Conservation (phyloP, 2,888 invertebrate genomes). For the Lomographa bimaculata region DNA sequence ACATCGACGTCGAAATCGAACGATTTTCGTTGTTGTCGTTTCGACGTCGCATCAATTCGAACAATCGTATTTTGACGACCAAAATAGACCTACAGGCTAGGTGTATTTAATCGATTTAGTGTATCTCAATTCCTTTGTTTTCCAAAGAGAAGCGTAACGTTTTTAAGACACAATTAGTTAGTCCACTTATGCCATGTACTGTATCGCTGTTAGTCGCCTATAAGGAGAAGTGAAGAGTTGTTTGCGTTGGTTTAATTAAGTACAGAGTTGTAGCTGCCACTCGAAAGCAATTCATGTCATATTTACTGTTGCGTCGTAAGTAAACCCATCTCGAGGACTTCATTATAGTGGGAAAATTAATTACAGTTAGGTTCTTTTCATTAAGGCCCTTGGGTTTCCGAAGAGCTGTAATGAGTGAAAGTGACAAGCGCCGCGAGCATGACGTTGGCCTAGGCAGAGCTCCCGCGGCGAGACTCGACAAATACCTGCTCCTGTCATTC, state of each 20-base stretch:
- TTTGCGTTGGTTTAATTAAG: constrained; percentile 49
- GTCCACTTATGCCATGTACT: constrained; percentile 10
- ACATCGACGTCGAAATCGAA: no score
- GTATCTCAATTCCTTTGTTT: no score
- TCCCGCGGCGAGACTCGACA: constrained; percentile 30
- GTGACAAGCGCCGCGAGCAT: constrained; percentile 41
- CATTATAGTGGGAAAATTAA: constrained; percentile 27
- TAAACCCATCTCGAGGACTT: constrained; percentile 27
- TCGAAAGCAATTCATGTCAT: constrained; percentile 28
- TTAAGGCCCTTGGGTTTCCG: constrained; percentile 33
- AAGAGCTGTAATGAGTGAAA: constrained; percentile 28
- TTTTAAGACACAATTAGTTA: constrained; percentile 16
- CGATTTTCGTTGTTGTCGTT: no score
- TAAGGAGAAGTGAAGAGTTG: constrained; percentile 28
- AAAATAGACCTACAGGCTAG: no score
- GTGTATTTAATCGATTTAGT: no score
- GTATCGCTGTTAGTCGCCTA: constrained; percentile 2
- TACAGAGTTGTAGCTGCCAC: constrained; percentile 30
- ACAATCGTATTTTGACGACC: no score
- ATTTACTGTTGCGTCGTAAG: constrained; percentile 36
- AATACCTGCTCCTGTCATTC: constrained; percentile 35
- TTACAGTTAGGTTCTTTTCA: constrained; percentile 37
- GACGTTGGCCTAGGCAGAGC: constrained; percentile 29
- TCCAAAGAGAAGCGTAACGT: constrained; percentile 19
- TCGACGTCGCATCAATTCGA: no score